Conservation (phyloP, 1,140 invertebrate species). For the Brachionus calyciflorus region DNA sequence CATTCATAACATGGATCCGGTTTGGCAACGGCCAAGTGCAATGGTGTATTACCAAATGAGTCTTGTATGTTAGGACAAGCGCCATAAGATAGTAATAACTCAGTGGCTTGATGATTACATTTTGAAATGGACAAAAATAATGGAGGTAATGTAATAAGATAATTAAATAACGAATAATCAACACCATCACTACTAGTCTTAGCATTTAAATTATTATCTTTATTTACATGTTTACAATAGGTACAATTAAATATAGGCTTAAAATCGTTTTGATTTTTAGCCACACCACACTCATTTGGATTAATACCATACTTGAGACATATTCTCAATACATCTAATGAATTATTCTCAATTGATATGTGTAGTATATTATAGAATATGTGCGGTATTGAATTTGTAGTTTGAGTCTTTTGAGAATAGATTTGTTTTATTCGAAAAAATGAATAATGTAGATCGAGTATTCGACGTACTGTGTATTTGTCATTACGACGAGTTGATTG, state of each 20-base stretch:
- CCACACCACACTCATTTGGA: slow-evolving; percentile 14
- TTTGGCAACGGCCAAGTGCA: slow-evolving; percentile 31
- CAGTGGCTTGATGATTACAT: slow-evolving; percentile 18
- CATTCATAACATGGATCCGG: slow-evolving; percentile 26
- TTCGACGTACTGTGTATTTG: slow-evolving; percentile 42
- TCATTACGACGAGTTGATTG: slow-evolving; percentile 6
- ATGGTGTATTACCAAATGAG: neutral
- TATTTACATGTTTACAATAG: slow-evolving; percentile 5
- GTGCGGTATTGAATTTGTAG: neutral
- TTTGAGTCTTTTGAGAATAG: neutral
- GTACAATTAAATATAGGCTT: neutral
- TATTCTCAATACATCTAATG: slow-evolving; percentile 27
- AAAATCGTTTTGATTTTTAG: neutral
- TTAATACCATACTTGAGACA: slow-evolving; percentile 44
- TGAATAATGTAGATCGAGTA: slow-evolving; percentile 26
- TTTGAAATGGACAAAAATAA: slow-evolving; percentile 28
- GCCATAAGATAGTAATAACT: neutral
- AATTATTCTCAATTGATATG: slow-evolving; percentile 9
- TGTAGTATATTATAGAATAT: slow-evolving; percentile 42
- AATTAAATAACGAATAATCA: neutral
- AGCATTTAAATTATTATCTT: neutral
- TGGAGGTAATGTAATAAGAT: neutral
- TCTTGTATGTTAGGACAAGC: slow-evolving; percentile 39
- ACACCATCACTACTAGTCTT: neutral
- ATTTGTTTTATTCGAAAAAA: slow-evolving; percentile 27